Evolutionary conservation across 1,140 invertebrate species (phyloP), one percentile per base, ranked within the genome.

Genomic region (Acromyrmex charruanus): DNA sequence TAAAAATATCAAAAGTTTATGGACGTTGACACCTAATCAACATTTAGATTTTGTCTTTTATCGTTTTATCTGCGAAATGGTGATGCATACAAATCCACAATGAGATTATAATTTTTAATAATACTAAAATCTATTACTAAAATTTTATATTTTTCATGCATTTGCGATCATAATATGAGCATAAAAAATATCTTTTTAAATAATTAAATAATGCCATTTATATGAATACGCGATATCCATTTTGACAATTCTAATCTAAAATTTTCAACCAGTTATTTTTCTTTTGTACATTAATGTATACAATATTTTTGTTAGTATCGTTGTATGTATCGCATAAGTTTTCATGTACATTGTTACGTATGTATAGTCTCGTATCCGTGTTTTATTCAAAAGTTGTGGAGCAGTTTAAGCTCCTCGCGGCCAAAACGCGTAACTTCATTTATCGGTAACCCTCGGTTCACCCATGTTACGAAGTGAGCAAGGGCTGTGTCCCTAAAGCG

Each of bases 371-470:
- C 16, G 9, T n/a, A 35, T 80, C 21, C 28, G 35, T 82, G 49
- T 82, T 82, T 82, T 74, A 31, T 74, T 63, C 18, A 61, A 61
- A 53, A 84, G 28, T 75, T 84, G 58, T 25, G 39, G 51, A 21
- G 25, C 55, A 44, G 28, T 74, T 84, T 61, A 84, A 75, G 39
- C 39, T 74, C 14, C 28, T 68, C 63, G 63, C 63, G 63, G 31
- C 12, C 39, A 61, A 74, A 84, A 84, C 69, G 80, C 69, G 39
- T 61, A 84, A 84, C 55, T 84, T 28, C 44, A 75, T 84, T 74
- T 84, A 84, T 84, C 59, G 69, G 39, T 84, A 84, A 58, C 44
- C 39, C 80, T 59, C 69, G 55, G 55, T 31, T 28, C 79, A 28
- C 31, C 51, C 66, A 18, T 58, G 66, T 82, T 82, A 74, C 80